Base-by-base conservation (phyloP, 2,888 invertebrate genomes). In the Colletes collaris region DNA sequence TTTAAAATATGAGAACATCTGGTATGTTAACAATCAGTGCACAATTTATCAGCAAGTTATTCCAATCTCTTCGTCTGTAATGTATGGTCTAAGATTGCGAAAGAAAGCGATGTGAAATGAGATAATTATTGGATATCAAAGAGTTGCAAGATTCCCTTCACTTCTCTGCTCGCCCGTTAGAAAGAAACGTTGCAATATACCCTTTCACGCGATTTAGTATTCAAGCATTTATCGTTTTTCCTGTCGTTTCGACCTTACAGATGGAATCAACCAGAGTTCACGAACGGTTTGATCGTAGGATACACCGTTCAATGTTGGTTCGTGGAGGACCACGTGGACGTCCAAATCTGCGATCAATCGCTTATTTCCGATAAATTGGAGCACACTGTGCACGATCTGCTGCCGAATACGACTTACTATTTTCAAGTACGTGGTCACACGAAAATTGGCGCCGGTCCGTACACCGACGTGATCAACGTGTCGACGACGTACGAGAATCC, bases 391-490 rank as follows among this genome's bases (percentile, higher is more conserved):
- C 92, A 94, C 37, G 93, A 95, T 76, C 92, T 97, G 8, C 93
- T 94, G 16, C 93, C 94, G 6, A 95, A 95, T 68, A 94, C 95
- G 46, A 95, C 95, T 0, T 97, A 97, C 87, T 95, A 94, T 86
- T 93, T 93, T 65, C 91, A 97, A 96, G 97, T 98, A 1, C 95
- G 96, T 91, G 98, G 98, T 0, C 96, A 95, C 88, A 98, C 97
- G 0, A 95, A 95, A 68, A 96, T 96, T 16, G 97, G 97, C 0
- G 95, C 95, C 72, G 97, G 98, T 2, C 94, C 95, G 6, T 94
- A 95, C 78, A 96, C 97, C 0, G 94, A 95, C 68, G 93, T 95
- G 0, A 94, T 97, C 0, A 94, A 95, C 53, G 95, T 95, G 0
- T 94, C 95, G 50, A 96, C 97, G 0, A 95, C 95, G 79, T 94